Base-by-base conservation (phyloP, 1,140 invertebrate genomes). In the Coelopa frigida region DNA sequence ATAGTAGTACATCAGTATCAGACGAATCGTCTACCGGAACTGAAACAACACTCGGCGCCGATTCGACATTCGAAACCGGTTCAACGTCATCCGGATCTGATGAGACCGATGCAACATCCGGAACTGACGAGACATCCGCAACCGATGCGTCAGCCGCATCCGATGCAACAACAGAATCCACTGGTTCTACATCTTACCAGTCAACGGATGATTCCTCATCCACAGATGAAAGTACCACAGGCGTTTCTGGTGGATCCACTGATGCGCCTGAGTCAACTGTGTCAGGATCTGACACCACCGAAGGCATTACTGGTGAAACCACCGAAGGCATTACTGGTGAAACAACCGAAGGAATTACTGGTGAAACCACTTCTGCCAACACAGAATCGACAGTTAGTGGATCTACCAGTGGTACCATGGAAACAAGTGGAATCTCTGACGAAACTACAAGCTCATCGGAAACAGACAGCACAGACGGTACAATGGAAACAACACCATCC, bases 151-250 rank as follows among this genome's bases (percentile, higher is more conserved):
- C 47, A 20, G 18, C 26, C 27, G 21, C 23, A 26, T 31, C 14
- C 10, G 17, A 12, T 20, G 45, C 22, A 20, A 37, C 45, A 11
- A 39, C 45, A 3, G 37, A 29, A 29, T n/a, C 36, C 2, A 15
- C 46, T 14, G 18, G n/a, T n/a, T n/a, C n/a, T 22, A 21, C 5
- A 10, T 26, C 44, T 11, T 31, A 32, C 41, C 44, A 44, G 36
- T 39, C 46, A 5, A 39, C 42, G 8, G 51, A 50, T 17, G 24
- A 32, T 14, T 53, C 50, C 0, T 54, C 46, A 11, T 54, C 59
- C 1, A 61, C 58, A 18, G 52, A 49, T n/a, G 37, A 47, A 0
- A 48, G 37, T 6, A 54, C 59, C 4, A 59, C 31, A 8, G 40
- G 32, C 18, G 15, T 33, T 22, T 44, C 31, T 10, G 35, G 23